Evolutionary conservation across 2,797 vertebrate genomes (phyloP), one percentile per base, ranked within the genome.

Genomic region (Protonibea diacanthus): DNA sequence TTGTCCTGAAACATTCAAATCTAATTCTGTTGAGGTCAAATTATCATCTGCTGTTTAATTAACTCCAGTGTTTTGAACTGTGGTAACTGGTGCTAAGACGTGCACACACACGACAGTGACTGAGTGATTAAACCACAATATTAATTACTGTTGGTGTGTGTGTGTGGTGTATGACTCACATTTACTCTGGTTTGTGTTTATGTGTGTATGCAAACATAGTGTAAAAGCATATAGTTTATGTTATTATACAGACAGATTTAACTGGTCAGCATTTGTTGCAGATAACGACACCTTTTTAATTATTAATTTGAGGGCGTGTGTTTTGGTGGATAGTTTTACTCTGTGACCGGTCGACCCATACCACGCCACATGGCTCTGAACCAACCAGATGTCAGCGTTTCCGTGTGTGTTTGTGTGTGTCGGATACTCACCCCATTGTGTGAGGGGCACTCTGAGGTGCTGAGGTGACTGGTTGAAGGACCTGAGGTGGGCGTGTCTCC

Each of bases 391-490:
- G 57, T 62, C 57, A 68, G 75, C 25, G 1, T 49, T 8, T 17
- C 2, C 8, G 15, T 4, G 42, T 33, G 60, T 45, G 38, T 12
- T 10, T 53, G 12, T 71, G 79, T 55, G 44, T 29, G 42, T 57
- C 23, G 17, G 25, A 45, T 13, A 81, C 93, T 93, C 60, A 94
- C 94, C 88, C 71, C 80, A 62, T 86, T 84, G 75, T 84, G 84
- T 59, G 83, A 80, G 67, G 68, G 85, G 87, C 90, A 88, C 84
- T 84, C 87, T 71, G 88, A 3, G 42, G 88, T 52, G 77, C 80
- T 88, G 86, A 91, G 88, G 90, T 86, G 91, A 78, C 83, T 82
- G 44, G 81, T 81, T 88, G 89, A 88, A 79, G 83, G 87, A 83
- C 90, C 91, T 91, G 91, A 91, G 89, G 69, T 86, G 82, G 80